Conservation (phyloP, 2,888 invertebrate genomes). For the Cylloceria caligata region DNA sequence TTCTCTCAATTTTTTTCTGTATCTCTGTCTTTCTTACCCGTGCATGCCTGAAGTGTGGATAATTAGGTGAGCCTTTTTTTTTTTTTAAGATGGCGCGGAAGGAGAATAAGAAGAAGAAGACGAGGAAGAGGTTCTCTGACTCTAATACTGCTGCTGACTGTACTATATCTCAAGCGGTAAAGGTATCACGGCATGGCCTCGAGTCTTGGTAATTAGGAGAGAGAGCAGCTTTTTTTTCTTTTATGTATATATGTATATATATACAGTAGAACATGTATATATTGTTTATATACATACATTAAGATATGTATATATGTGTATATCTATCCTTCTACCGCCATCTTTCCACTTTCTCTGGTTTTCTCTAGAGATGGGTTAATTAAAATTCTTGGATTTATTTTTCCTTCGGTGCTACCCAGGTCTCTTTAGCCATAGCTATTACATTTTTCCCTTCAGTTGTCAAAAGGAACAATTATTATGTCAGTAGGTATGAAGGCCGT, state of each 20-base stretch:
- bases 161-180: background rate
- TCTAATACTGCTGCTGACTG: slow-evolving; percentile 32
- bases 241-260: background rate
- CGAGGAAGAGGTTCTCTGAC: slow-evolving; percentile 39
- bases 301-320: background rate
- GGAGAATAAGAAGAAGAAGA: slow-evolving; percentile 44
- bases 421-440: background rate
- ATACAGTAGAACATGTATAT: too few species aligned
- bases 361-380: slow-evolving; percentile 58
- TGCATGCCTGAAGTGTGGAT: slow-evolving; percentile 56
- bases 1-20: background rate
- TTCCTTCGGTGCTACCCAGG: slow-evolving; percentile 9
- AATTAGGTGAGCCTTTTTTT: slow-evolving; percentile 64
- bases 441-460: slow-evolving; percentile 9
- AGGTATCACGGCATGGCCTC: slow-evolving; percentile 38
- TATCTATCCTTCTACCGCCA: background rate
- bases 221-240: slow-evolving; percentile 46
- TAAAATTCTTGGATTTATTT: slow-evolving; percentile 55
- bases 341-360: slow-evolving; percentile 38
- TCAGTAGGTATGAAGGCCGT: background rate
- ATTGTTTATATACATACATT: too few species aligned
- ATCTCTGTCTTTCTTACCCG: background rate
- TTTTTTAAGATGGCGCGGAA: slow-evolving; percentile 31
- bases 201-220: slow-evolving; percentile 66
- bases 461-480: slow-evolving; percentile 15